Conservation (phyloP, 2,113 vertebrate species). For the Panthera uncia region DNA sequence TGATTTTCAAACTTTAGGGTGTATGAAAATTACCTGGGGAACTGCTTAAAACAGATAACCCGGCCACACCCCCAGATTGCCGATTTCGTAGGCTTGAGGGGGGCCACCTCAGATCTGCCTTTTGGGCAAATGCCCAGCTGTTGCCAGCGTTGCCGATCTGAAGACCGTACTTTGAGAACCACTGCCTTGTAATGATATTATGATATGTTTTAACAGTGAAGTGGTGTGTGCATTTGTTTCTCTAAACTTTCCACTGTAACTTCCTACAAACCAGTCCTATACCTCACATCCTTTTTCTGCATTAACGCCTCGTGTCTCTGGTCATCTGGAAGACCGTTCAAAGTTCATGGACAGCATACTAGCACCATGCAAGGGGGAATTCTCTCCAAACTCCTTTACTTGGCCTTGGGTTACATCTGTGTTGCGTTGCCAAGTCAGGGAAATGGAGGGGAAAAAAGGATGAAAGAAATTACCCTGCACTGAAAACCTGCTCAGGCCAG, state of each 20-base stretch:
- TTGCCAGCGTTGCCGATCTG: neutral
- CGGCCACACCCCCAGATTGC: neutral
- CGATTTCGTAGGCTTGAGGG: neutral
- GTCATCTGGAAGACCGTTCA: neutral
- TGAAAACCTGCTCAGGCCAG: neutral
- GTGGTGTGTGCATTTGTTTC: neutral
- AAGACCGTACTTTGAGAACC: no score
- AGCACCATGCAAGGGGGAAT: neutral
- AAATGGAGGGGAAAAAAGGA: neutral
- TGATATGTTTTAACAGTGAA: neutral
- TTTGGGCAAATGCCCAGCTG: neutral
- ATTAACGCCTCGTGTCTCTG: neutral
- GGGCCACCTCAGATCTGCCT: no score
- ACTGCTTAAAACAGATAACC: neutral
- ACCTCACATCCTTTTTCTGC: neutral
- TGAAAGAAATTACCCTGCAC: neutral
- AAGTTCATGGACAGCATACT: accelerated
- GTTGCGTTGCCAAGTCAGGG: neutral
- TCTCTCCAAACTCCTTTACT: neutral
- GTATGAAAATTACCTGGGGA: neutral
- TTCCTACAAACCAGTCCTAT: no score
- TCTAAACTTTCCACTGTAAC: neutral
- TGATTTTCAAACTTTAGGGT: neutral
- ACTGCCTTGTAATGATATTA: accelerated
- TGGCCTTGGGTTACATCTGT: neutral